These are phyloP conservation scores for Labia minor DNA, from an alignment of 2,888 invertebrate species.

Conservation along the genomic window DNA sequence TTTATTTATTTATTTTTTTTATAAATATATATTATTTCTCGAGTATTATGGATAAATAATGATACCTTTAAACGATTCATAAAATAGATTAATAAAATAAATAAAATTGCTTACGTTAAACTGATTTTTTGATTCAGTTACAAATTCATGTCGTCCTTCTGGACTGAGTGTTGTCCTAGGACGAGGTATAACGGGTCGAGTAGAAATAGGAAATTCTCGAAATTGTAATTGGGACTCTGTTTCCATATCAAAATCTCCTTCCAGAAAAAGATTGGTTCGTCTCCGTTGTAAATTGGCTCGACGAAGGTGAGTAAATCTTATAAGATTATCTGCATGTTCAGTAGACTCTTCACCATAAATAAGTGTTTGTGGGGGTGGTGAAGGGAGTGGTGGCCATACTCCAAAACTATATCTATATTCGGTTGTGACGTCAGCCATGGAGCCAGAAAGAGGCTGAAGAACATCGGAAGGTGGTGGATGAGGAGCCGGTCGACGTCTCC, in stretches of 20 bases:
- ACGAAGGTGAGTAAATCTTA: not conserved
- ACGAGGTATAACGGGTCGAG: not conserved
- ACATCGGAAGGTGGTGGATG: not conserved
- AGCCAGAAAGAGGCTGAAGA: not conserved
- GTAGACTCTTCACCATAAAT: not conserved
- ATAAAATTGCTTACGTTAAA: not conserved
- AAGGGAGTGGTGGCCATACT: not conserved
- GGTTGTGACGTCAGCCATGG: not conserved
- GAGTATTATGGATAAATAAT: no score
- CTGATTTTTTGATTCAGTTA: not conserved
- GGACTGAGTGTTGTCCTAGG: not conserved
- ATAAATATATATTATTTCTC: no score
- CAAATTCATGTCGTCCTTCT: not conserved
- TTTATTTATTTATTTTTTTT: no score
- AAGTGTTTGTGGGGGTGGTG: not conserved
- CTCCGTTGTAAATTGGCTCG: not conserved
- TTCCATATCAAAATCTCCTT: not conserved
- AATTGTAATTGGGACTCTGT: not conserved
- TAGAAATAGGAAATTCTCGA: not conserved
- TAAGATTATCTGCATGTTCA: not conserved
- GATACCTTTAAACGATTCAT: no score
- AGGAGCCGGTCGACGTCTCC: not conserved
- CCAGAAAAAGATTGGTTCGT: not conserved
- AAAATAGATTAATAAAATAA: no score
- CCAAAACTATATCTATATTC: not conserved